Evolutionary conservation across 2,888 invertebrate species (phyloP).

Genomic region (Eupsilia transversa): DNA sequence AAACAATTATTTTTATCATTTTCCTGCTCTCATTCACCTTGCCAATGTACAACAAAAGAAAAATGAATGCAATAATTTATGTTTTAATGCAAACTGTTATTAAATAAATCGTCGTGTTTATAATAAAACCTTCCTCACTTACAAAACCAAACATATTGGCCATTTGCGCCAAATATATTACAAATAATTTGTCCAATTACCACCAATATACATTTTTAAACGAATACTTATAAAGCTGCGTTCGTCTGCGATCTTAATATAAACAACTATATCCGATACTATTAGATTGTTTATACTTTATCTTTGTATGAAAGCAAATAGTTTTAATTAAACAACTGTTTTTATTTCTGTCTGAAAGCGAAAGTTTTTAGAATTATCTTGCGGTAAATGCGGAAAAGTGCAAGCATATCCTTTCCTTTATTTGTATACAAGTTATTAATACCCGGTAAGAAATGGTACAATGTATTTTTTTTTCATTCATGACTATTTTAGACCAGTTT

Average conservation of each 20-base stretch:
- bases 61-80: background rate
- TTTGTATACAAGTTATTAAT: background rate
- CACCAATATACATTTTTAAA: constrained; percentile 24
- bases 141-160: constrained; percentile 36
- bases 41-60: constrained; percentile 4
- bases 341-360: constrained; percentile 17
- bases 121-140: constrained; percentile 37
- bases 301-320: constrained; percentile 34
- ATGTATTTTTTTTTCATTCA: background rate
- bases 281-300: constrained; percentile 35
- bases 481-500: background rate
- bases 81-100: constrained; percentile 27
- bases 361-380: background rate
- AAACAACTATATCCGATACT: constrained; percentile 39
- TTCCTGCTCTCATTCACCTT: background rate
- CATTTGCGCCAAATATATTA: constrained; percentile 27
- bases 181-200: constrained; percentile 49
- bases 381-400: background rate
- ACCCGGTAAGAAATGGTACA: background rate
- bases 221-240: constrained; percentile 29
- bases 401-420: too few relatives aligned
- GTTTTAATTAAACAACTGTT: constrained; percentile 29
- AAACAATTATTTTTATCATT: background rate
- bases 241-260: constrained; percentile 18
- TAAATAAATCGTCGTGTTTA: constrained; percentile 28